Percentiles rank a stretch among this genome's conserved stretches.
Conservation (phyloP, 2,888 invertebrate species). For the Cotesia congregata region DNA sequence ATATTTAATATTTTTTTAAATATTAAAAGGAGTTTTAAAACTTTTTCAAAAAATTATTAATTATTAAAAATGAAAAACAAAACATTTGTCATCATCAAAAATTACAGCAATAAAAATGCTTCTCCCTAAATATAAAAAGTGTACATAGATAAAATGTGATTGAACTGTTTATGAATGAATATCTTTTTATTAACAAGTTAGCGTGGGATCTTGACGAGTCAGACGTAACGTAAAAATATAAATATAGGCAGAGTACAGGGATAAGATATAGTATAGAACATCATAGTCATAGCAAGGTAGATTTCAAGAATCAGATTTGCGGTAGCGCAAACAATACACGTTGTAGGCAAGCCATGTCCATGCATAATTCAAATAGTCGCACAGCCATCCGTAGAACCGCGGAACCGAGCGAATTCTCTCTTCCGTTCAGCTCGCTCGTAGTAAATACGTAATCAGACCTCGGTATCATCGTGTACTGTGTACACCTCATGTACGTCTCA, state of each 20-base stretch:
- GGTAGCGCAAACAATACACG: conserved; percentile 67
- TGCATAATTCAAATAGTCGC: conserved; percentile 70
- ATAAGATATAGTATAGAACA: conserved; percentile 4
- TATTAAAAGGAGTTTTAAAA: too few species aligned
- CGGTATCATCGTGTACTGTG: conserved; percentile 52
- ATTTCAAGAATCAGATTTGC: conserved; percentile 63
- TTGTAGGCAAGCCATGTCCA: conserved; percentile 69
- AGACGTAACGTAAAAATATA: not conserved
- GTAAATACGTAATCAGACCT: conserved; percentile 70
- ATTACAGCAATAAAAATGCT: too few species aligned
- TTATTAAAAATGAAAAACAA: too few species aligned
- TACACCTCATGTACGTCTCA: conserved; percentile 30
- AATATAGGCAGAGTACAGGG: conserved; percentile 4
- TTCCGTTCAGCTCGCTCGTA: conserved; percentile 52
- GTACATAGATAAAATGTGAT: not conserved
- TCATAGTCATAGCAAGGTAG: conserved; percentile 39
- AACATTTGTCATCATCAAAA: too few species aligned
- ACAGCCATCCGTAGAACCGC: conserved; percentile 61
- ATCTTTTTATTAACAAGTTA: conserved; percentile 11
- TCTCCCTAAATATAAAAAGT: too few species aligned
- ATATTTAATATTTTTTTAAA: too few species aligned
- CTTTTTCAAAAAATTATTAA: too few species aligned
- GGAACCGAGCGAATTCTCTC: conserved; percentile 57
- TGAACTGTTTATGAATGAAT: not conserved
- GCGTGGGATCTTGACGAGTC: conserved; percentile 25